A percentile compares a stretch with the other conserved stretches of the same genome.
phyloP scores from a whole-genome alignment of 2,113 vertebrate species.

The Perognathus longimembris region DNA sequence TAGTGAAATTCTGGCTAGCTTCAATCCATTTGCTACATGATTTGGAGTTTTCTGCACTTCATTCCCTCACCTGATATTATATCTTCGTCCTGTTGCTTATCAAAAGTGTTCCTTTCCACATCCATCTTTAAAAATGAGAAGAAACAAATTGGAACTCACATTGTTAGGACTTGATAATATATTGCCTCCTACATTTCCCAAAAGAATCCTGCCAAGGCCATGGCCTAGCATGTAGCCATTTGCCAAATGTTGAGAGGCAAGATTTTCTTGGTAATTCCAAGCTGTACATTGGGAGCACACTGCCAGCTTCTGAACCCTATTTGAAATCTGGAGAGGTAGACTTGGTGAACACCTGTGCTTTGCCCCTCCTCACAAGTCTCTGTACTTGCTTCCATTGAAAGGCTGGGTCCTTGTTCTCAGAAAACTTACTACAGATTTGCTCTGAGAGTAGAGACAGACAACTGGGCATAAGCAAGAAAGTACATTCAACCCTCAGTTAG shows the following conservation, averaged over 20 bases:
- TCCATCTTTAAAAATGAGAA: conserved; percentile 56
- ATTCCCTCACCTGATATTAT: conserved; percentile 65
- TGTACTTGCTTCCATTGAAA: not conserved
- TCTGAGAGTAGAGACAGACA: not conserved
- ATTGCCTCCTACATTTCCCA: conserved; percentile 60
- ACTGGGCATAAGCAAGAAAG: not conserved
- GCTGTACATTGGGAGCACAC: not conserved
- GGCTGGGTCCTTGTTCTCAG: not conserved
- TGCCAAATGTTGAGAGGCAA: conserved; percentile 47
- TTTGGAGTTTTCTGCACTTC: conserved; percentile 71
- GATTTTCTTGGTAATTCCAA: conserved; percentile 31
- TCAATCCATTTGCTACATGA: conserved; percentile 70
- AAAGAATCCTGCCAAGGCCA: conserved; percentile 46
- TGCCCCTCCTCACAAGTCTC: not conserved
- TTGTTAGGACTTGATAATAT: conserved; percentile 60
- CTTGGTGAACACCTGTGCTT: not conserved
- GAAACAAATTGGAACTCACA: conserved; percentile 70
- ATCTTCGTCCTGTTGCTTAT: conserved; percentile 74
- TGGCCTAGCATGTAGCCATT: not conserved
- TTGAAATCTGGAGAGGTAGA: not conserved
- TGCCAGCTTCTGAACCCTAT: not conserved
- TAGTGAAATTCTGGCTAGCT: conserved; percentile 73
- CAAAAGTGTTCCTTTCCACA: conserved; percentile 73
- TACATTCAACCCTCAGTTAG: not conserved
- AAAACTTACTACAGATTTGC: conserved; percentile 6